Base-by-base conservation (phyloP, 2,888 invertebrate genomes). In the Latrodectus hesperus region DNA sequence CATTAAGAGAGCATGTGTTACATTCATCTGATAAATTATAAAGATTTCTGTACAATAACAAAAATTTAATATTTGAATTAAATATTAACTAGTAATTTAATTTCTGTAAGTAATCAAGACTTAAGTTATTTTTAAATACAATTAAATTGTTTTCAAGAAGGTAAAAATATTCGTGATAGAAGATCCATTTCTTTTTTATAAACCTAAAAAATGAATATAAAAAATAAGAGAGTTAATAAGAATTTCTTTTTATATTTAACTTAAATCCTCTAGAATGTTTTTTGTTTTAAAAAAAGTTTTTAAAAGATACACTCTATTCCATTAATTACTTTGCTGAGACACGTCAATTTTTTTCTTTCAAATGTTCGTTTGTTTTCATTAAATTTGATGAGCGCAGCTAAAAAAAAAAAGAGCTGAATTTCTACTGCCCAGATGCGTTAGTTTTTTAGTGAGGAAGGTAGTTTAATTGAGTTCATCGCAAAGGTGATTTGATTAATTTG, bases 261-360 rank as follows among this genome's bases (percentile, higher is more conserved):
- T 65, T 14, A 67, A 73, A 81, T 53, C 53, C 67, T 67, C 67
- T 65, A 73, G 65, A 64, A 74, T 73, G 53, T 72, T 22, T 51
- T 72, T 74, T 74, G 64, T 67, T 26, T 38, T 26, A 14, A 1
- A 55, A 26, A 60, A 73, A 74, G 53, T 53, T 55, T n/a, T 51
- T 72, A 26, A 74, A 74, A 65, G 49, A 38, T 14, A 51, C 60
- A 70, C 52, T 73, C 81, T 49, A 73, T 52, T 74, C 38, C 81
- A 81, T 81, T 81, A 81, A 81, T 81, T 81, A 74, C 81, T 81
- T 51, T 65, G 60, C 73, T 81, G 65, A 81, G 38, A 64, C 67
- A 68, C 3, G 68, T 67, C 22, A n/a, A 22, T 38, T 80, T 65
- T 73, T 70, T 17, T 60, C 51, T 17, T 16, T 72, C 79, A 70